Evolutionary conservation across 2,797 vertebrate species (phyloP).

Genomic region (Neomorphus geoffroyi): DNA sequence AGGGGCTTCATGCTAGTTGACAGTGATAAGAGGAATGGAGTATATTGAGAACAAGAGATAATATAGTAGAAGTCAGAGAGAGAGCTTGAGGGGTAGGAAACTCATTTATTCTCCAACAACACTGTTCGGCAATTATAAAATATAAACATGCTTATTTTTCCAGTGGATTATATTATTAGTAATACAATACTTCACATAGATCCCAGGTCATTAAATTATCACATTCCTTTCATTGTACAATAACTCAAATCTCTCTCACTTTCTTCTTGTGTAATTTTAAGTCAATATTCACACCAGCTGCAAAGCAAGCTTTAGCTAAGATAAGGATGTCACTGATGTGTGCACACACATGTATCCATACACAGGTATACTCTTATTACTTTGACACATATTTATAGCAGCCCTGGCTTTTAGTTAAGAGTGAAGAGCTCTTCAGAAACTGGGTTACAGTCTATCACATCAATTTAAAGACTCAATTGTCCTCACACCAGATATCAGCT

Average conservation of each 20-base stretch:
- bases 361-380: neutral
- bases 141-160: constrained; percentile 2
- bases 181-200: neutral
- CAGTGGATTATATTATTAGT: neutral
- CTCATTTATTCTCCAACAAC: neutral
- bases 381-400: neutral
- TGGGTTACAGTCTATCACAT: neutral
- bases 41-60: neutral
- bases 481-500: neutral
- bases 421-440: neutral
- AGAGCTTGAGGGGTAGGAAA: neutral
- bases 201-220: neutral
- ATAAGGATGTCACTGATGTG: neutral
- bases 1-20: neutral
- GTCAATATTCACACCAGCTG: neutral
- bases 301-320: neutral
- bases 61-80: neutral
- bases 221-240: neutral
- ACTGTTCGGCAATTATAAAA: neutral
- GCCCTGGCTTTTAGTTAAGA: neutral
- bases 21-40: neutral
- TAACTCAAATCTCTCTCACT: neutral
- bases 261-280: neutral
- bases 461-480: neutral
- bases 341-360: neutral